Evolutionary conservation across 2,113 vertebrate species (phyloP), one percentile per base, ranked within the genome.

Genomic region (Rhodinocichla rosea): DNA sequence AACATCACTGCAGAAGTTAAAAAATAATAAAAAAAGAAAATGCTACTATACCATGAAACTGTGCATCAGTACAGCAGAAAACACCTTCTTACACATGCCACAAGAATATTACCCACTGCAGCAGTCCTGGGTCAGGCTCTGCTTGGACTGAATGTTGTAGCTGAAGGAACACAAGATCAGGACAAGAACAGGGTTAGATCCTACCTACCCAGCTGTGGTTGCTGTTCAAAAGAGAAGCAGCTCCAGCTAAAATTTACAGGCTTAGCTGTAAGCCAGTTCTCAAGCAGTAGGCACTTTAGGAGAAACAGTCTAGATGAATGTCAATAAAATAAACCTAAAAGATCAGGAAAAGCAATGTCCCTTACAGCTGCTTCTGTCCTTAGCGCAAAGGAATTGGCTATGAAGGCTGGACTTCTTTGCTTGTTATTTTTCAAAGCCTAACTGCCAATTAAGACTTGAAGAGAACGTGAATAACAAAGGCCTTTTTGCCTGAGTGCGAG

Each of bases 11-110:
- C 16, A 44, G 28, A 53, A 1, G 7, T 39, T 42, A 18, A 79
- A 60, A 24, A 28, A 8, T 9, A 32, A 23, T 17, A 24, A 15
- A n/a, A 40, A 55, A 16, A 33, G 21, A 56, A 70, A 79, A 67
- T 40, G 10, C 3, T 80, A 40, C 40, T 42, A 4, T 55, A 49
- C 4, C 30, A 32, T 42, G 15, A 15, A 42, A 6, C 0, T 2
- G 11, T 71, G 16, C 18, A 35, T 64, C 5, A 2, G 5, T 20
- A 59, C 13, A 47, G 33, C 19, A 63, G 39, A 81, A 92, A 63
- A 44, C 11, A 27, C 14, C 20, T 77, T 78, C 35, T 39, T 26
- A 40, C 2, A 10, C 1, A 8, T 22, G 22, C 28, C 79, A 64
- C 9, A 56, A 30, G n/a, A 69, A 49, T 44, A 49, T 63, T 62